Evolutionary conservation across 2,113 vertebrate genomes (phyloP), one percentile per base, ranked within the genome.

Genomic region (Ascaphus truei): DNA sequence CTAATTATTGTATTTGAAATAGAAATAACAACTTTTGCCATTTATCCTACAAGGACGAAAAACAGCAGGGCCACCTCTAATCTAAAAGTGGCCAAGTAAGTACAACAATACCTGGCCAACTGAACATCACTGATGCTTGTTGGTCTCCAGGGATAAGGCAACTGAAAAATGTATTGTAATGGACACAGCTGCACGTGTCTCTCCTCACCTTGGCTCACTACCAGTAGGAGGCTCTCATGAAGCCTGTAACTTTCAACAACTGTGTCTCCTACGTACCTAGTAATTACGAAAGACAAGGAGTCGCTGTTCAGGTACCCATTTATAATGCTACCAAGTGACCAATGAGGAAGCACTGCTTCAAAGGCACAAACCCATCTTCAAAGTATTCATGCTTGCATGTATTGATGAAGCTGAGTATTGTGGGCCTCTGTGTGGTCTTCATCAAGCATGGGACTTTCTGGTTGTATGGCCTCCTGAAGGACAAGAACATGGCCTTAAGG

Each of bases 131-230:
- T 52, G 47, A 52, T 52, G 47, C 27, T 39, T 52, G 50, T 36
- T 53, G 63, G 23, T n/a, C 37, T 16, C 37, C 16, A 39, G 64
- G 64, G 64, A 68, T n/a, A n/a, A n/a, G n/a, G n/a, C n/a, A n/a
- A 18, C 9, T 25, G 26, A 57, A 37, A n/a, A 11, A 56, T 55
- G 37, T 37, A 22, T 26, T 71, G 43, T 16, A 50, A 61, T 31
- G 34, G 67, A 71, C 56, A 41, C 45, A 52, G 67, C 67, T 52
- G 56, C 67, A 71, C 57, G 31, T 41, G 67, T 71, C 57, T 29
- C 56, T 71, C 57, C 45, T 71, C 67, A 71, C 45, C 67, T 71
- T 71, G 57, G 67, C 45, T 41, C 11, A n/a, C 16, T 20, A 71
- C 25, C 45, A 71, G 37, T 16, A 34, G 27, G 30, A 34, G 15